phyloP scores from a whole-genome alignment of 2,113 vertebrate genomes.

The Gymnogyps californianus region DNA sequence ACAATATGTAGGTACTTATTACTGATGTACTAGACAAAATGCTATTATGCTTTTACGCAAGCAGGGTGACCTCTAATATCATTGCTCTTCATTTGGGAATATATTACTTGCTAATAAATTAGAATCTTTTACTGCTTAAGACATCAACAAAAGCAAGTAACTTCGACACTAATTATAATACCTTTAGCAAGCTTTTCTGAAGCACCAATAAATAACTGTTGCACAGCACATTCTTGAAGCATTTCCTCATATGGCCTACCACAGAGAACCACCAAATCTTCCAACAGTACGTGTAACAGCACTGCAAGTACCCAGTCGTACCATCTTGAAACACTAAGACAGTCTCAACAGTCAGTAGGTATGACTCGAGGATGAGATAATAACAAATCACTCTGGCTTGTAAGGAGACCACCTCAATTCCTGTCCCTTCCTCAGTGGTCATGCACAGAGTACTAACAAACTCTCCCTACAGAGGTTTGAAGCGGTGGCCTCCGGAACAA shows the following conservation, averaged over 20 bases:
- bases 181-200: not conserved
- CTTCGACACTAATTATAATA: not conserved
- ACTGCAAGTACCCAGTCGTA: not conserved
- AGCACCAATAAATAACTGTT: not conserved
- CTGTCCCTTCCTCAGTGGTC: not conserved
- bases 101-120: not conserved
- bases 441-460: not conserved
- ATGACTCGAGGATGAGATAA: not conserved
- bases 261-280: not conserved
- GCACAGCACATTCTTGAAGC: not conserved
- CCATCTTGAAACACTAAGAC: not conserved
- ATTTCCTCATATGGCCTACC: not conserved
- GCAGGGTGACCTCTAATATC: not conserved
- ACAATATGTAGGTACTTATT: not conserved
- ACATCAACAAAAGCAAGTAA: not conserved
- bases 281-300: rapidly evolving
- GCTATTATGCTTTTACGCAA: not conserved
- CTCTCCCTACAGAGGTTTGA: not conserved
- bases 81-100: not conserved
- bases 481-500: rapidly evolving
- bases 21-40: not conserved
- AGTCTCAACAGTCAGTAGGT: not conserved
- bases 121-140: not conserved
- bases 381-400: not conserved
- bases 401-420: not conserved